Percentiles rank a stretch among this genome's conserved stretches.
Conservation (phyloP, 2,797 vertebrate species). For the Hippocampus kuda region DNA sequence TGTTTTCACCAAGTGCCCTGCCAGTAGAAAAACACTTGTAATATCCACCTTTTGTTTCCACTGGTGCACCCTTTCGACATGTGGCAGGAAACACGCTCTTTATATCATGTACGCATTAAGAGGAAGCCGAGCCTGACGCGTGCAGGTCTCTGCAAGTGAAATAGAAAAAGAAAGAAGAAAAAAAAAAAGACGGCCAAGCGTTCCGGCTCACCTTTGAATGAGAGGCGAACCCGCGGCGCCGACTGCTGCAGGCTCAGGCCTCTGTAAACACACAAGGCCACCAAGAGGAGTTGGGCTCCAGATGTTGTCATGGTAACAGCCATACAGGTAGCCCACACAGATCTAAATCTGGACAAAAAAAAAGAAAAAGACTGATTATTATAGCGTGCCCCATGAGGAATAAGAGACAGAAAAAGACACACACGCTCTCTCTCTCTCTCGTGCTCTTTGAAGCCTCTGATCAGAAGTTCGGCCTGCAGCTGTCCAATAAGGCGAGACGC, state of each 20-base stretch:
- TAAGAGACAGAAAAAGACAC: slow-evolving; percentile 51
- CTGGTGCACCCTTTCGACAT: slow-evolving; percentile 46
- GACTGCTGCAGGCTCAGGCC: slow-evolving; percentile 62
- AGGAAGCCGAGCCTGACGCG: slow-evolving; percentile 35
- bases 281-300: slow-evolving; percentile 62
- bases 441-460: slow-evolving; percentile 52
- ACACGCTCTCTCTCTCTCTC: slow-evolving; percentile 5
- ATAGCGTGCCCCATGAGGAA: slow-evolving; percentile 57
- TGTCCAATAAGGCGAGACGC: slow-evolving; percentile 36
- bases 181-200: not conserved
- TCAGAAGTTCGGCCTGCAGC: slow-evolving; percentile 59
- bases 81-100: slow-evolving; percentile 57
- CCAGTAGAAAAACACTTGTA: slow-evolving; percentile 42
- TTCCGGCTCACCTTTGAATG: slow-evolving; percentile 69
- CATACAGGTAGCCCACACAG: slow-evolving; percentile 63
- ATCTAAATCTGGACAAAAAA: slow-evolving; percentile 60
- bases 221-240: slow-evolving; percentile 66
- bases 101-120: slow-evolving; percentile 37
- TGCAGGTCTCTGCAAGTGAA: slow-evolving; percentile 5
- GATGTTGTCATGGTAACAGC: slow-evolving; percentile 64
- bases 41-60: slow-evolving; percentile 74
- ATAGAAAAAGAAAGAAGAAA: slow-evolving; percentile 9
- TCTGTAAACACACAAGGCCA: slow-evolving; percentile 62
- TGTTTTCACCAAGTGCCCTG: slow-evolving; percentile 35
- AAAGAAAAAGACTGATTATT: slow-evolving; percentile 51